A percentile compares a stretch with the other conserved stretches of the same genome.
phyloP scores from a whole-genome alignment of 2,113 vertebrate genomes.

The Canis aureus region DNA sequence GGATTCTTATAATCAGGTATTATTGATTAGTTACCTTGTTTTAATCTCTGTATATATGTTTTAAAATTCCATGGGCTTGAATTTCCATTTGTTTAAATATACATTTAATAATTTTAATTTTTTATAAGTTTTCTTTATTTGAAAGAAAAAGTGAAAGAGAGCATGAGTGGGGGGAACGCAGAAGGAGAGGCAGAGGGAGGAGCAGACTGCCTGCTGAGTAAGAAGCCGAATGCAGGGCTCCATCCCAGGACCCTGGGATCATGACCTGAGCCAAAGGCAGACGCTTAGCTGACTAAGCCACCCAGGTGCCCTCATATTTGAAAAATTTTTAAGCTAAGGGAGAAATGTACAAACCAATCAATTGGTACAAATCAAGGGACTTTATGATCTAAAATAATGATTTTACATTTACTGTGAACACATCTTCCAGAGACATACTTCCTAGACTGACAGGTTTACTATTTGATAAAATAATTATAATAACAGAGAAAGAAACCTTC shows the following conservation, averaged over 20 bases:
- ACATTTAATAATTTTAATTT: slow-evolving; percentile 1
- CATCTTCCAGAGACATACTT: not conserved
- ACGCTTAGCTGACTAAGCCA: not conserved
- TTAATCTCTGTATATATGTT: not conserved
- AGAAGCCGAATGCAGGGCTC: not conserved
- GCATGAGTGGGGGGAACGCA: not conserved
- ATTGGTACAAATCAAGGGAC: not conserved
- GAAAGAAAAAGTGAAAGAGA: not conserved
- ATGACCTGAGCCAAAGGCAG: not conserved
- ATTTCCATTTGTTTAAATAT: not conserved
- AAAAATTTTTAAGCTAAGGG: not conserved
- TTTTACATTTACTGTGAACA: not conserved
- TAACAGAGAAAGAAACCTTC: not conserved
- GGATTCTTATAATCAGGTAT: not conserved
- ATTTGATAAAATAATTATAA: not conserved
- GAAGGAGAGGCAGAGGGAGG: not conserved
- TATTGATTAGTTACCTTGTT: not conserved
- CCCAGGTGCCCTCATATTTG: not conserved
- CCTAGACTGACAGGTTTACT: not conserved
- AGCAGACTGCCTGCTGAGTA: not conserved
- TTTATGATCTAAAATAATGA: not conserved
- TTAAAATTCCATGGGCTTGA: not conserved
- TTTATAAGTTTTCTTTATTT: not conserved
- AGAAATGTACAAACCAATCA: not conserved
- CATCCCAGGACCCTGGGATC: not conserved